A percentile compares a stretch with the other conserved stretches of the same genome.
phyloP scores from a whole-genome alignment of 2,113 vertebrate species.

The Acanthochromis polyacanthus region DNA sequence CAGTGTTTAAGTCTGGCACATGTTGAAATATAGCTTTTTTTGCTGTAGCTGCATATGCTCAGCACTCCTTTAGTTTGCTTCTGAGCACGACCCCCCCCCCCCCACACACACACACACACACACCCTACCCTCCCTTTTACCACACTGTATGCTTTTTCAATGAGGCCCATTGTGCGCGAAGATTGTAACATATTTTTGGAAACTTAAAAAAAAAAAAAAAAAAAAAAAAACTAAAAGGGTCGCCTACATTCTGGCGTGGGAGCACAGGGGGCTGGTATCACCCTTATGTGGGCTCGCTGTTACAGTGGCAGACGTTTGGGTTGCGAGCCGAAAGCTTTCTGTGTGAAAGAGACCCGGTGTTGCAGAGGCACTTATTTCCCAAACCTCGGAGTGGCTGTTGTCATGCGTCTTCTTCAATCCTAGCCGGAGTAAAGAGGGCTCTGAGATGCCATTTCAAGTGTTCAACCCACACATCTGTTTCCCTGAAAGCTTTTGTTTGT shows the following conservation, averaged over 20 bases:
- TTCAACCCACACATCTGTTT: conserved; percentile 64
- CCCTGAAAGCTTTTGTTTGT: conserved; percentile 63
- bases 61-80: conserved; percentile 1
- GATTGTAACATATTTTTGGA: conserved; percentile 75
- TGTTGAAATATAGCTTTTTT: too few relatives aligned
- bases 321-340: conserved; percentile 55
- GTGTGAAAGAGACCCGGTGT: conserved; percentile 68
- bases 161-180: conserved; percentile 67
- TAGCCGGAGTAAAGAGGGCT: conserved; percentile 22
- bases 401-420: conserved; percentile 54
- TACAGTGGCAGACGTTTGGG: conserved; percentile 67
- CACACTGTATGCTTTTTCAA: conserved; percentile 61
- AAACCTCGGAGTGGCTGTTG: conserved; percentile 49
- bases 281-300: conserved; percentile 58
- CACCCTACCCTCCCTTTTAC: too few relatives aligned
- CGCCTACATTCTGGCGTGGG: conserved; percentile 61
- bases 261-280: conserved; percentile 50
- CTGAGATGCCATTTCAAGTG: conserved; percentile 40
- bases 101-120: too few relatives aligned
- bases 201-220: conserved; percentile 5
- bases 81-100: too few relatives aligned
- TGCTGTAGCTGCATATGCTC: conserved; percentile 3
- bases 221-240: conserved; percentile 32
- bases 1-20: too few relatives aligned
- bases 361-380: conserved; percentile 44